A percentile compares a stretch with the other conserved stretches of the same genome.
phyloP scores from a whole-genome alignment of 92 coral and sea anemone genomes.

The Zoanthus sansibaricus region DNA sequence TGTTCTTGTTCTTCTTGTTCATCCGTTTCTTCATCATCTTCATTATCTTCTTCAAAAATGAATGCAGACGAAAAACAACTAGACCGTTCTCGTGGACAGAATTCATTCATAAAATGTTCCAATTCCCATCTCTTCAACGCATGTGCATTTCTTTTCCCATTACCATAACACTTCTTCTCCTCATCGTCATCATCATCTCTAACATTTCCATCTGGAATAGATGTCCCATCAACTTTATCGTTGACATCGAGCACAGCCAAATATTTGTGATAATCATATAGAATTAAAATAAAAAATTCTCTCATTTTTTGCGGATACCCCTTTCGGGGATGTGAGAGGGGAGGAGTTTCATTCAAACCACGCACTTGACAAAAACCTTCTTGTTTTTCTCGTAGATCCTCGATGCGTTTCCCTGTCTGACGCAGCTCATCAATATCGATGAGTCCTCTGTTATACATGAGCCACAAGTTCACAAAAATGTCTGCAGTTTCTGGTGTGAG shows the following conservation, averaged over 20 bases:
- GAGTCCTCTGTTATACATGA: not conserved
- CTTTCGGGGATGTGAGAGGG: not conserved
- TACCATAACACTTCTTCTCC: not conserved
- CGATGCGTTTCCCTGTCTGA: not conserved
- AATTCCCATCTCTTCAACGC: not conserved
- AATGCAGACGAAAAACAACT: slow-evolving; percentile 2
- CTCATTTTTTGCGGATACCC: not conserved
- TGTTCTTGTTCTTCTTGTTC: too few species aligned
- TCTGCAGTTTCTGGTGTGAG: not conserved
- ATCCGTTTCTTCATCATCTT: too few species aligned
- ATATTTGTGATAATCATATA: not conserved
- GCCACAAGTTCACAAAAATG: not conserved
- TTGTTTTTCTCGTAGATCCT: slow-evolving; percentile 2
- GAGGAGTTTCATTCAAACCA: not conserved
- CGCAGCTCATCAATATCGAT: not conserved
- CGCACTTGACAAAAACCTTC: not conserved
- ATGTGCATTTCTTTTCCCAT: not conserved
- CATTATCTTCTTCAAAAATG: too few species aligned
- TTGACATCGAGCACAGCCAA: not conserved
- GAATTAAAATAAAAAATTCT: not conserved
- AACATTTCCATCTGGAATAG: not conserved
- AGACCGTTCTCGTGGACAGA: not conserved
- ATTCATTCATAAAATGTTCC: not conserved
- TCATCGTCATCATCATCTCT: not conserved
- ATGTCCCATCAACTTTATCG: not conserved